Base-by-base conservation (phyloP, 2,888 invertebrate species). In the Ptilodon capucinus region DNA sequence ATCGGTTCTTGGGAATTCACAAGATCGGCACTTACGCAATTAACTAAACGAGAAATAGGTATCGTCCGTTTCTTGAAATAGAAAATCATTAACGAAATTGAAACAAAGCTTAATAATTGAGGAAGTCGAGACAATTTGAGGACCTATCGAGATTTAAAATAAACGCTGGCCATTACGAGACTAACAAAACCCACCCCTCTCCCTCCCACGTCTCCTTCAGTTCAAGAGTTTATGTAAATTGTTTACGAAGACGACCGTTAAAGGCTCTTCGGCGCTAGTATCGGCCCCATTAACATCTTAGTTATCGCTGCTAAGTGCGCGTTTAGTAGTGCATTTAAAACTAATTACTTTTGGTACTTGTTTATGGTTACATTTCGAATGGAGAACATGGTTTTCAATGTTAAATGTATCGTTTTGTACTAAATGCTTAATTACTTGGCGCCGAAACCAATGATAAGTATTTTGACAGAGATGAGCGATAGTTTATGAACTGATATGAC, bases 231-330 rank as follows among this genome's bases (percentile, higher is more conserved):
- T 84, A 84, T 84, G 84, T 84, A 84, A 86, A 87, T 85, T 82
- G 84, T 84, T 84, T 79, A 83, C 79, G 74, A 82, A 81, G 76
- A 77, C 60, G 72, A 69, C 76, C 74, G 74, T 79, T 76, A 72
- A 74, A 60, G 62, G 64, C 71, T 74, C 79, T 71, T 82, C 76
- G 79, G 80, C 76, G 79, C 81, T n/a, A 19, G 21, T 8, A 7
- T 9, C 19, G 13, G 21, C 71, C n/a, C n/a, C 80, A 84, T 84
- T 86, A 82, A 80, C 85, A 82, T 86, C 84, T 83, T 79, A 85
- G 77, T 80, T 81, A 82, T 85, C 84, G 81, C 79, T 76, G 76
- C 78, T 79, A 82, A 83, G 81, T 77, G 82, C 78, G 84, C 84
- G 84, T 85, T 88, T 86, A 85, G 77, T 81, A 75, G 62, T 76